phyloP scores from a whole-genome alignment of 92 coral and sea anemone species.

The Virgularia gustaviana region DNA sequence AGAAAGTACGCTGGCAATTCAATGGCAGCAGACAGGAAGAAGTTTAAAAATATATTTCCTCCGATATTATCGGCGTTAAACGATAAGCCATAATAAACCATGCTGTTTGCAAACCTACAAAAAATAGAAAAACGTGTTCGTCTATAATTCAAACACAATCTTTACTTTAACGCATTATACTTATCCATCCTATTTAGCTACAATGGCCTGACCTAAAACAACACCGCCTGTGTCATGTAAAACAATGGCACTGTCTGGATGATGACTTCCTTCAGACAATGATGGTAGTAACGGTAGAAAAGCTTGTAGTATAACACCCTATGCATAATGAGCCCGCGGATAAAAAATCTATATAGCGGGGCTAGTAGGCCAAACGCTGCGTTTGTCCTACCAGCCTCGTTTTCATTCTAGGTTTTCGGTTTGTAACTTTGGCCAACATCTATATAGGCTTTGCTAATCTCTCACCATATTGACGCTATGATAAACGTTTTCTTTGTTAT shows the following conservation, averaged over 20 bases:
- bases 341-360: neutral
- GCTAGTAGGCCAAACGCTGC: neutral
- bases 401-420: too few species aligned
- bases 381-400: too few species aligned
- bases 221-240: too few species aligned
- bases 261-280: too few species aligned
- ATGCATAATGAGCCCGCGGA: too few species aligned
- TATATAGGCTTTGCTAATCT: neutral
- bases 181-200: too few species aligned
- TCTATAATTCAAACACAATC: too few species aligned
- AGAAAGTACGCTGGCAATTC: conserved; percentile 89
- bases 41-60: conserved; percentile 87
- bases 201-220: too few species aligned
- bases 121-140: neutral
- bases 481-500: conserved; percentile 72
- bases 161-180: too few species aligned
- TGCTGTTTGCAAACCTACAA: conserved; percentile 83
- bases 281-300: too few species aligned
- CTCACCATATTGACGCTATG: conserved; percentile 79
- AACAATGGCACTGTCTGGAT: too few species aligned
- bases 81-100: conserved; percentile 90
- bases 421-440: neutral
- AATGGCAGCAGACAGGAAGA: conserved; percentile 84
- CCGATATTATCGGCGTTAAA: conserved; percentile 82
- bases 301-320: neutral